These are phyloP conservation scores for Lepidurus couesii DNA, from an alignment of 1,140 invertebrate species.

Conservation along the genomic window DNA sequence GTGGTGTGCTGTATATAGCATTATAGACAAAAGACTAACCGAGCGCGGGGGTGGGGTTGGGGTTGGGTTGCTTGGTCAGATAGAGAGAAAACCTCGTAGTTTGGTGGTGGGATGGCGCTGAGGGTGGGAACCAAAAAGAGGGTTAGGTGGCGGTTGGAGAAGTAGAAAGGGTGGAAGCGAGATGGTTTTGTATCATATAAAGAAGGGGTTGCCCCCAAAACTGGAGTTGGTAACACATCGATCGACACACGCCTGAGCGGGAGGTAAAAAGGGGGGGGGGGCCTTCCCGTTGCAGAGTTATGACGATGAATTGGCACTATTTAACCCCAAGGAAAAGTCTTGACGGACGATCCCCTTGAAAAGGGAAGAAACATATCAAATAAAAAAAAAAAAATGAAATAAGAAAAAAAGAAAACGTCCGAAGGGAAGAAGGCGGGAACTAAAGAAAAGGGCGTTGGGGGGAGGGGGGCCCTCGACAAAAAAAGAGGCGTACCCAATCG, in stretches of 20 bases:
- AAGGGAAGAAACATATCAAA: background rate
- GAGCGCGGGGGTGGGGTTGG: background rate
- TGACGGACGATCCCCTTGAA: conserved; percentile 8
- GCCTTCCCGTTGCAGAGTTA: background rate
- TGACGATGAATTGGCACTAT: conserved; percentile 19
- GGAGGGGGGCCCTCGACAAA: background rate
- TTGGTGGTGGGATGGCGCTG: background rate
- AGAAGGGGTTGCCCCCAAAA: background rate
- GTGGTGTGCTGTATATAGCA: background rate
- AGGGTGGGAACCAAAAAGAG: background rate
- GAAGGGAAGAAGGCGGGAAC: background rate
- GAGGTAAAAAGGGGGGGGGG: background rate
- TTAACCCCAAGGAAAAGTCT: conserved; percentile 18
- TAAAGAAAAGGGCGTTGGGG: background rate
- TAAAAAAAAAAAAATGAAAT: too few species aligned
- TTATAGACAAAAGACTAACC: conserved; percentile 7
- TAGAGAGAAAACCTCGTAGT: background rate
- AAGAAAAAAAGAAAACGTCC: background rate
- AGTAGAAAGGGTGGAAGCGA: background rate
- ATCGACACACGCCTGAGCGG: background rate
- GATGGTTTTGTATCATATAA: background rate
- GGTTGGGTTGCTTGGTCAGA: background rate
- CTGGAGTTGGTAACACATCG: conserved; percentile 9
- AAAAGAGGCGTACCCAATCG: background rate
- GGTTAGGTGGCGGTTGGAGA: background rate